phyloP scores from a whole-genome alignment of 2,797 vertebrate genomes.

The Xenentodon cancila region DNA sequence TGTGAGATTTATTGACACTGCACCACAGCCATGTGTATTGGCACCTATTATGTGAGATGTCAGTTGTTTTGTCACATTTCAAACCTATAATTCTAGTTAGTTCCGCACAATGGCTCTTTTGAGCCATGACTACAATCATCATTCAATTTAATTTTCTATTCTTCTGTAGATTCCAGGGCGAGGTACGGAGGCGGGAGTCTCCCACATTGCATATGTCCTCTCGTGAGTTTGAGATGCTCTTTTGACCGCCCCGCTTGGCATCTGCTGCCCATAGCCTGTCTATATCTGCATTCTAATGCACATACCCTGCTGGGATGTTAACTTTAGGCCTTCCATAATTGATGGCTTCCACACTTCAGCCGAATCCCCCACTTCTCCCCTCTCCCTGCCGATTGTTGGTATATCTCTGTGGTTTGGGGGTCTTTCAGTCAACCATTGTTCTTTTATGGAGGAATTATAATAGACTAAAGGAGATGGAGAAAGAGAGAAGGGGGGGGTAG shows the following conservation, averaged over 20 bases:
- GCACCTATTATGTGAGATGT: constrained; percentile 63
- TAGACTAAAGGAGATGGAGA: constrained; percentile 73
- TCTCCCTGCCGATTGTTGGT: constrained; percentile 80
- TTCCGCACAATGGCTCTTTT: constrained; percentile 71
- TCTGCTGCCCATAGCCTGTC: constrained; percentile 81
- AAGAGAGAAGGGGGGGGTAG: constrained; percentile 40
- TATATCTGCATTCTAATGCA: constrained; percentile 85
- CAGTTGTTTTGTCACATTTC: constrained; percentile 78
- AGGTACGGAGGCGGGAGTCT: constrained; percentile 52
- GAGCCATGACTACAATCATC: constrained; percentile 68
- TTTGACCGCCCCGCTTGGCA: constrained; percentile 82
- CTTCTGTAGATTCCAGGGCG: constrained; percentile 58
- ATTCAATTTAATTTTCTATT: constrained; percentile 76
- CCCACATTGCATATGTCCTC: constrained; percentile 80
- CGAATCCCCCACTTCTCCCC: constrained; percentile 57
- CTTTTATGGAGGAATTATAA: constrained; percentile 83
- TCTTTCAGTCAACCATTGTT: constrained; percentile 79
- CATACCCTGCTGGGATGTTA: constrained; percentile 82
- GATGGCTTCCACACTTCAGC: constrained; percentile 88
- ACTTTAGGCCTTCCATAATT: constrained; percentile 84
- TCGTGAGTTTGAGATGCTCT: constrained; percentile 68
- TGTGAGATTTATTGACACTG: constrained; percentile 58
- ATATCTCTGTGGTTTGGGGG: constrained; percentile 80
- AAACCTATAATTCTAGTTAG: constrained; percentile 69
- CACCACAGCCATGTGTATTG: constrained; percentile 47